Evolutionary conservation across 2,113 vertebrate genomes (phyloP).

Genomic region (Ptychochromis oligacanthus): DNA sequence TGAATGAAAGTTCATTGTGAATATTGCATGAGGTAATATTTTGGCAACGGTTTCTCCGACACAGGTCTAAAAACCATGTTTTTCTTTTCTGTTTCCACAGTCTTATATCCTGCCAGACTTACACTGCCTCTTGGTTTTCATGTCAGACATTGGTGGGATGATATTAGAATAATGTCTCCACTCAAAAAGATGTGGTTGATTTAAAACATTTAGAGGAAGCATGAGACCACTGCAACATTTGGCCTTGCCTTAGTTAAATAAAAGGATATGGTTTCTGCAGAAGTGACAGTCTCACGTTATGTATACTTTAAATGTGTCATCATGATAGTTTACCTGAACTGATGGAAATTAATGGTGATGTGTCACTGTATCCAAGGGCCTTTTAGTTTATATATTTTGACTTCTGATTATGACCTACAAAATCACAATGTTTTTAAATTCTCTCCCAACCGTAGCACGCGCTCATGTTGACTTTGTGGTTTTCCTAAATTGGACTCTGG

Average conservation of each 20-base stretch:
- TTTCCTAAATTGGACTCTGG: slow-evolving; percentile 94
- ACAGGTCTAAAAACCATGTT: slow-evolving; percentile 25
- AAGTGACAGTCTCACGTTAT: slow-evolving; percentile 71
- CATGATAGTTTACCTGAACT: slow-evolving; percentile 69
- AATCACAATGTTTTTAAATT: slow-evolving; percentile 86
- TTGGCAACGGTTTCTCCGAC: slow-evolving; percentile 37
- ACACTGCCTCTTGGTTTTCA: slow-evolving; percentile 39
- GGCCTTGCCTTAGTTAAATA: slow-evolving; percentile 71
- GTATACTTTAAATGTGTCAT: slow-evolving; percentile 73
- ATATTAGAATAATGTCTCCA: slow-evolving; percentile 68
- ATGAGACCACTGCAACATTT: slow-evolving; percentile 47
- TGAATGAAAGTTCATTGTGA: slow-evolving; percentile 20
- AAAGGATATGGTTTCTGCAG: slow-evolving; percentile 75
- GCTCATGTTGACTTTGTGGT: slow-evolving; percentile 97
- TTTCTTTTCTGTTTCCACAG: slow-evolving; percentile 52
- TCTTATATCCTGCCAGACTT: slow-evolving; percentile 32
- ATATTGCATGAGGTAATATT: slow-evolving; percentile 35
- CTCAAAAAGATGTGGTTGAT: slow-evolving; percentile 62
- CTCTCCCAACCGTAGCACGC: slow-evolving; percentile 84
- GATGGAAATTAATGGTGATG: slow-evolving; percentile 75
- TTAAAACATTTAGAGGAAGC: slow-evolving; percentile 65
- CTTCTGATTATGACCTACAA: slow-evolving; percentile 83
- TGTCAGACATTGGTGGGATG: slow-evolving; percentile 41
- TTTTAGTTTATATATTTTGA: slow-evolving; percentile 88
- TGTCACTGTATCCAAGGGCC: slow-evolving; percentile 80